Evolutionary conservation across 2,113 vertebrate genomes (phyloP), one percentile per base, ranked within the genome.

Genomic region (Leptodactylus fuscus): DNA sequence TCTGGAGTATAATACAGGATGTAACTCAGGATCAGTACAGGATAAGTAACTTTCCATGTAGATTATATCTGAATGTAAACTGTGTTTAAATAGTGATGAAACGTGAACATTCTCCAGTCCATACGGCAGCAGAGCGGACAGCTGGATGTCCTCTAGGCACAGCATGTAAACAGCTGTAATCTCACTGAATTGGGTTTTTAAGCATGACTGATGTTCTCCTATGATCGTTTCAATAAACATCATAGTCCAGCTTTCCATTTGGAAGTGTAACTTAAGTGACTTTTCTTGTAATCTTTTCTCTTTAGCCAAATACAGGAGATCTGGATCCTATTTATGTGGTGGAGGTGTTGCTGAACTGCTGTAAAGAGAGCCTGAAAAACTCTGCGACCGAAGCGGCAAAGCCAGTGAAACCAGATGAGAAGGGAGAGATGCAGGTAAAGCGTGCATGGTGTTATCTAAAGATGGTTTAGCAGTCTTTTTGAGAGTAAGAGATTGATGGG

Each of bases 371-470:
- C 46, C 87, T 98, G 48, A 98, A 98, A 88, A 96, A 98, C 51
- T 92, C 96, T 20, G 96, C 97, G 2, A 97, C 96, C 0, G 98
- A 99, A 73, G 93, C 96, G 5, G 96, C 98, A 13, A 97, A 94
- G 83, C 98, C 98, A 44, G 96, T 95, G 13, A 91, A 89, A 71
- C 90, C 94, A 4, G 95, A 96, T 38, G 96, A 99, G 87, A 96
- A 95, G 79, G 98, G 98, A 81, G 98, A 99, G 89, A 99, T 99
- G 98, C 97, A 98, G 95, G 98, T 98, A 65, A 27, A 29, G 58
- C 4, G 12, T 12, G 58, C 15, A 6, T 11, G 12, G 12, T 4
- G 11, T 16, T 15, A 5, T 4, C 60, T 32, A 3, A 4, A 13
- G 58, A 27, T 24, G 1, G 20, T 20, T 51, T 51, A 51, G 49